These are phyloP conservation scores for Trichosurus vulpecula DNA, from an alignment of 2,797 vertebrate species.

Conservation along the genomic window DNA sequence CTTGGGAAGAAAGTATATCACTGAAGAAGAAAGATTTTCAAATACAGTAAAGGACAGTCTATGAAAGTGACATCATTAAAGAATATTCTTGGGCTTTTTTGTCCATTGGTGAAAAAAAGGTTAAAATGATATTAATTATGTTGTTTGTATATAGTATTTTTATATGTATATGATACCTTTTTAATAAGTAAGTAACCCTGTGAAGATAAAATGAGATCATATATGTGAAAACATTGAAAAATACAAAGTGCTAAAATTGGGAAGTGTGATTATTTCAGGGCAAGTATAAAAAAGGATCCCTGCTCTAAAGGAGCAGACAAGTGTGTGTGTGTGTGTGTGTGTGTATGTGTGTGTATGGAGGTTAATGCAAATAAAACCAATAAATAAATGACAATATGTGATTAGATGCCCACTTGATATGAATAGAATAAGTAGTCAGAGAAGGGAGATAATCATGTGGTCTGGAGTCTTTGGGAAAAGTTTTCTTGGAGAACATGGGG, in stretches of 20 bases:
- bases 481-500: background rate
- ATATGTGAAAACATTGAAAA: background rate
- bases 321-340: no score
- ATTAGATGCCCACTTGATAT: background rate
- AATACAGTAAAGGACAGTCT: background rate
- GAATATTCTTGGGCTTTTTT: background rate
- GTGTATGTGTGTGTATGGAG: background rate
- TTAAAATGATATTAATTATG: background rate
- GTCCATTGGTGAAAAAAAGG: background rate
- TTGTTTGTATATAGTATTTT: background rate
- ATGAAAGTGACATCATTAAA: background rate
- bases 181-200: background rate
- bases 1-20: background rate
- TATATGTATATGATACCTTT: background rate
- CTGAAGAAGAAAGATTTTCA: background rate
- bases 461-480: background rate
- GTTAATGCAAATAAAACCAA: background rate
- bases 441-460: background rate
- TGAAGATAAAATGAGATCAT: background rate
- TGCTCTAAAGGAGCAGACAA: background rate
- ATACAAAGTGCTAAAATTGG: background rate
- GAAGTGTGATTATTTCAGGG: background rate
- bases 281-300: background rate
- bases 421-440: background rate
- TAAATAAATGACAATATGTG: background rate